Percentiles rank a stretch among this genome's conserved stretches.
Conservation (phyloP, 2,797 vertebrate species). For the Neopelma chrysocephalum region DNA sequence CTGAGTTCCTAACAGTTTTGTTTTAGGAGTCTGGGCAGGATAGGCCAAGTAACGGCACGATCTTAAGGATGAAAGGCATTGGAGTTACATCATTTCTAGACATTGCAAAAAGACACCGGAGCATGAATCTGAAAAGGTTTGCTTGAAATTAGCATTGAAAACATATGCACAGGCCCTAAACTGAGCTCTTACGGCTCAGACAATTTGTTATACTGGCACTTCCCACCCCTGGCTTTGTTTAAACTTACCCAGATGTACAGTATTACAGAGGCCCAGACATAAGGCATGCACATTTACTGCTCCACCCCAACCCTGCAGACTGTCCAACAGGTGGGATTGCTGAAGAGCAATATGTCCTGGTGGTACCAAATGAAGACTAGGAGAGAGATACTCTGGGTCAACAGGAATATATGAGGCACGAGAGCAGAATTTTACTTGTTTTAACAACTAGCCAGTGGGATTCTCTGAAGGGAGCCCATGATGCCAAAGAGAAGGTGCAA, state of each 20-base stretch:
- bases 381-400: not conserved
- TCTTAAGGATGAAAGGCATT: not conserved
- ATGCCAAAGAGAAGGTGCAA: not conserved
- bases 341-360: not conserved
- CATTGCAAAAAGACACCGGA: not conserved
- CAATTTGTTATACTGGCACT: conserved; percentile 11
- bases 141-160: conserved; percentile 26
- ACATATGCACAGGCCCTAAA: not conserved
- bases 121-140: conserved; percentile 20
- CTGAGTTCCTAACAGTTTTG: not conserved
- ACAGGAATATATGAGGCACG: not conserved
- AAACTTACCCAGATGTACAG: conserved; percentile 36
- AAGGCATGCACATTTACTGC: not conserved
- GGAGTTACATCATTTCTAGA: not conserved
- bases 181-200: conserved; percentile 15
- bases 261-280: not conserved
- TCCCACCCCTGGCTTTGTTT: not conserved
- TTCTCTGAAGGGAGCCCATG: not conserved
- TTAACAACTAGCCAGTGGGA: not conserved
- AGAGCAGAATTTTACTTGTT: not conserved
- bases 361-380: not conserved
- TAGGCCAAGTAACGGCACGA: not conserved
- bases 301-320: not conserved
- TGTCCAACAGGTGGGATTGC: not conserved
- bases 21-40: not conserved